Evolutionary conservation across 1,140 invertebrate species (phyloP).

Genomic region (Pteromalus puparum): DNA sequence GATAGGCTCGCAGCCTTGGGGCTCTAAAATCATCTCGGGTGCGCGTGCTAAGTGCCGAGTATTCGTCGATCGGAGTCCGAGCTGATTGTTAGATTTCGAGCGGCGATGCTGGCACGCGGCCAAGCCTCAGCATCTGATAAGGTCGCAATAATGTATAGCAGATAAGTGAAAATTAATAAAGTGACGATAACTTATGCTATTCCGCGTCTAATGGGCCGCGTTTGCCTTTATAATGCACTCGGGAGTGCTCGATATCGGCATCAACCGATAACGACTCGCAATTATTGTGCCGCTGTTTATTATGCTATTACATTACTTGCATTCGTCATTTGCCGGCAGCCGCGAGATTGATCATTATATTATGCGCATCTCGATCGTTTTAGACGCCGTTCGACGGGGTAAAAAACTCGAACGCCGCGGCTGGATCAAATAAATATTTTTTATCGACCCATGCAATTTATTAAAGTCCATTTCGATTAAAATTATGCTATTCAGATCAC

Average conservation of each 20-base stretch:
- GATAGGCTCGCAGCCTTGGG: no score
- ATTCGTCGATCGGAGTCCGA: no score
- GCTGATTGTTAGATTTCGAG: no score
- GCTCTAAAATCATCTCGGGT: no score
- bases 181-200: slow-evolving; percentile 11
- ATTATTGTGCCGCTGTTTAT: slow-evolving; percentile 38
- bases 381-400: neutral
- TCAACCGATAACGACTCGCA: neutral
- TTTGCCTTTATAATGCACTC: neutral
- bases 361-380: neutral
- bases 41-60: no score
- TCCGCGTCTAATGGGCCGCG: neutral
- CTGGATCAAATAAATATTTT: neutral
- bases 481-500: neutral
- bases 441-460: neutral
- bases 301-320: slow-evolving; percentile 16
- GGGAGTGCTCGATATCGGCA: neutral
- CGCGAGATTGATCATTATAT: slow-evolving; percentile 6
- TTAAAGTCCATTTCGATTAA: neutral
- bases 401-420: neutral
- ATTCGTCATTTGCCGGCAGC: neutral
- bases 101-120: neutral
- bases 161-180: slow-evolving; percentile 42
- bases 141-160: neutral
- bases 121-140: neutral